Evolutionary conservation across 2,113 vertebrate species (phyloP), one percentile per base, ranked within the genome.

Genomic region (Odocoileus hemionus): DNA sequence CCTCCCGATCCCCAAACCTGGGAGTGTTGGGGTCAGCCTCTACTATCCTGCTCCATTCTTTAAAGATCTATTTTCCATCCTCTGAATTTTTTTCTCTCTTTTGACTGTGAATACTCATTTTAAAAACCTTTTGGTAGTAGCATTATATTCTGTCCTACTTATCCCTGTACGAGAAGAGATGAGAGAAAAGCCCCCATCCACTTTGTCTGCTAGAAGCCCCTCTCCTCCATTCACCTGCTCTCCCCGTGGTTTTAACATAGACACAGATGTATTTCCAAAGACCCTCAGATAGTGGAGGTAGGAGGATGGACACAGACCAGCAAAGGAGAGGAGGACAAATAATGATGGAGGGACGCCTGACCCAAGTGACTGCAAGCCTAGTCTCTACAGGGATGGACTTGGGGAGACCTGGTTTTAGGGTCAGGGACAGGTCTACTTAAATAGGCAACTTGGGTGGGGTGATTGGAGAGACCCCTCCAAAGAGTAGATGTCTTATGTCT

Each of bases 301-400:
- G 7, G 82, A 47, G 64, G 8, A 19, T 4, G 30, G 86, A 5
- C 6, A 3, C 19, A 10, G 60, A 2, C 36, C 9, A 12, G 43
- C 1, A 5, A 43, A 47, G 8, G 52, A 47, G 36, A 19, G 1
- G 39, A 23, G 43, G 28, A 19, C 14, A 30, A 10, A 11, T 36
- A 3, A n/a, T 5, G 54, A 47, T 0, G 5, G 47, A 43, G 25
- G 25, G 5, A n/a, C 8, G 0, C 1, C 0, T 55, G 58, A 11
- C 26, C 9, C 23, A 15, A 8, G 12, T 9, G 61, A 11, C 33
- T 11, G 8, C 16, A 7, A 25, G 4, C 64, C 45, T 15, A 2
- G 5, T 55, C 54, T 60, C 55, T 17, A 1, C 1, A 30, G 23
- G 54, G 47, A 1, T 54, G 33, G 55, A 50, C 26, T 2, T 87